phyloP scores from a whole-genome alignment of 2,888 invertebrate genomes.

The Pegoplata infirma region DNA sequence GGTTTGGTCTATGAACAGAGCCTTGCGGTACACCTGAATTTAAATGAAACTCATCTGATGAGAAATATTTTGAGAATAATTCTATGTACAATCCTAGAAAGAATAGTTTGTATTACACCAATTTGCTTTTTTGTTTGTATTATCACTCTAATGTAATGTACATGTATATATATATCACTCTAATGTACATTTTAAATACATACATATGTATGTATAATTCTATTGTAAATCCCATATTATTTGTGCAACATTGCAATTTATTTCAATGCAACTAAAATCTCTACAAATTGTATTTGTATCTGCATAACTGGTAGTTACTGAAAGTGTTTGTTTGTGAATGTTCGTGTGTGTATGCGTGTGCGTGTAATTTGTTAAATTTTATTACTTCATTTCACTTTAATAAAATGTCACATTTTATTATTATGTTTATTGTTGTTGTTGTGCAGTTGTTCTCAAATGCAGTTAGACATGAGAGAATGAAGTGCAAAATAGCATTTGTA shows the following conservation, averaged over 20 bases:
- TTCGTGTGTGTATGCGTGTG: too few relatives aligned
- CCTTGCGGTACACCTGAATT: too few relatives aligned
- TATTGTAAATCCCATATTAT: constrained; percentile 26
- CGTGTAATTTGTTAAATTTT: constrained; percentile 55
- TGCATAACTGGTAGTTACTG: not conserved
- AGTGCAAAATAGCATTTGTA: constrained; percentile 36
- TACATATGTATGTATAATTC: not conserved
- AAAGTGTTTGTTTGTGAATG: too few relatives aligned
- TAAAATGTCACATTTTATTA: constrained; percentile 61
- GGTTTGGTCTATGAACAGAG: too few relatives aligned
- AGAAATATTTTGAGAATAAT: too few relatives aligned
- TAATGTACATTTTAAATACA: too few relatives aligned
- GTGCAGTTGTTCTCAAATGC: constrained; percentile 35
- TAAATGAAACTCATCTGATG: too few relatives aligned
- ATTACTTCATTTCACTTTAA: constrained; percentile 60
- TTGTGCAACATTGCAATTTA: constrained; percentile 45
- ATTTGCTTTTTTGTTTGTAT: too few relatives aligned
- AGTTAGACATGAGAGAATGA: constrained; percentile 21
- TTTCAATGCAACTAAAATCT: constrained; percentile 43
- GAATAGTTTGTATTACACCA: too few relatives aligned
- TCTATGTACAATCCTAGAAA: too few relatives aligned
- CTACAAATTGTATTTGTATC: constrained; percentile 15
- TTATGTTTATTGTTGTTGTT: constrained; percentile 48
- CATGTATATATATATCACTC: too few relatives aligned
- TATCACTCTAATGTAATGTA: too few relatives aligned